Evolutionary conservation across 2,888 invertebrate species (phyloP).

Genomic region (Mesochorus sp.): DNA sequence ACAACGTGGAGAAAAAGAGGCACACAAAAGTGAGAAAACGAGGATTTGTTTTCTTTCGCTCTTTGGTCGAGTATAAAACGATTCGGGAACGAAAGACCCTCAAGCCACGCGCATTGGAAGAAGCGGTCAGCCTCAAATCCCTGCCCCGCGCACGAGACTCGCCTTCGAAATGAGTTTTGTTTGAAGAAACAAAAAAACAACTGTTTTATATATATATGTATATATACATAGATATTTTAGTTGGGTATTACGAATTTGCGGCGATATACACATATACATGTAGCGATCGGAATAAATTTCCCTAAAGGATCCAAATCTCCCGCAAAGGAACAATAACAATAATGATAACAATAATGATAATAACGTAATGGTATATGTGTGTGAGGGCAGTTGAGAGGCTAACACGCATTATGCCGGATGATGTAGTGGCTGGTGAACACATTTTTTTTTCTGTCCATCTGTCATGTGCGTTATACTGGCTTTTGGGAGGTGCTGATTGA

Average conservation of each 20-base stretch:
- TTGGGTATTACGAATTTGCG: slow-evolving; percentile 31
- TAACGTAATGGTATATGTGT: neutral
- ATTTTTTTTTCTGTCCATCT: slow-evolving; percentile 34
- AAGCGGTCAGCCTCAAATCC: slow-evolving; percentile 73
- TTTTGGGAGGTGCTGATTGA: slow-evolving; percentile 43
- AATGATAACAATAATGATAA: neutral
- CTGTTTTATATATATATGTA: slow-evolving; percentile 14
- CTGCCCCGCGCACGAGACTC: slow-evolving; percentile 73
- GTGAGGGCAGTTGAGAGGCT: neutral
- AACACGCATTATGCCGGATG: slow-evolving; percentile 9
- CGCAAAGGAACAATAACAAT: neutral
- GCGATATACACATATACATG: slow-evolving; percentile 30
- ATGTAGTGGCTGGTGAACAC: slow-evolving; percentile 1
- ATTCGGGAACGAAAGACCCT: slow-evolving; percentile 20
- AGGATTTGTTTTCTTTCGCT: slow-evolving; percentile 56
- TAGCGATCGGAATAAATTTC: slow-evolving; percentile 44
- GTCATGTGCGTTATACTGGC: slow-evolving; percentile 29
- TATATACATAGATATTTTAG: slow-evolving; percentile 39
- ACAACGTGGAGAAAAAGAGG: slow-evolving; percentile 18
- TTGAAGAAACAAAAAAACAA: slow-evolving; percentile 60
- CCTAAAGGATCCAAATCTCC: slow-evolving; percentile 48
- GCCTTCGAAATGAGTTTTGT: slow-evolving; percentile 78
- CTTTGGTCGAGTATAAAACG: slow-evolving; percentile 34
- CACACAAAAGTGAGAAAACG: slow-evolving; percentile 28
- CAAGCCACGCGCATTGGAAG: slow-evolving; percentile 7